phyloP scores from a whole-genome alignment of 92 coral and sea anemone species.

The Siderastrea siderea region DNA sequence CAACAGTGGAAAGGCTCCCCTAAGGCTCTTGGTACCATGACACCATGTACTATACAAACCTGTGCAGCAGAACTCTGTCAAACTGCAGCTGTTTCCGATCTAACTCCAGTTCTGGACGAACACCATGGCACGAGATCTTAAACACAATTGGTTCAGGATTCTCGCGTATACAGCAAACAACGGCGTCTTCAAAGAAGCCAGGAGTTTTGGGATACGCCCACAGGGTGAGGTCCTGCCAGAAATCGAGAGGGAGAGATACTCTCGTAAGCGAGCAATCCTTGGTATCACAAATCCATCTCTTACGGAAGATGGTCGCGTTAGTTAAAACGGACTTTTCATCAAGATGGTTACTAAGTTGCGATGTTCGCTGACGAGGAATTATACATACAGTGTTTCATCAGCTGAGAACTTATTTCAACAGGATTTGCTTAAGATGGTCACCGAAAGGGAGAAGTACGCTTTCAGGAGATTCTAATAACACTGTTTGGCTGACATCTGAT shows the following conservation, averaged over 20 bases:
- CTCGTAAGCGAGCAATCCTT: too few relatives aligned
- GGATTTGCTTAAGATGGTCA: too few relatives aligned
- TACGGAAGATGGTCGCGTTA: too few relatives aligned
- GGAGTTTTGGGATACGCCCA: constrained; percentile 99
- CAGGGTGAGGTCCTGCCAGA: constrained; percentile 75
- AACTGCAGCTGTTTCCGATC: constrained; percentile 96
- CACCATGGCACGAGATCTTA: constrained; percentile 93
- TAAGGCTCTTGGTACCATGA: neutral
- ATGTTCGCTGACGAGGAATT: too few relatives aligned
- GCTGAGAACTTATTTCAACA: too few relatives aligned
- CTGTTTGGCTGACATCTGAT: too few relatives aligned
- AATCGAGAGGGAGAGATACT: neutral
- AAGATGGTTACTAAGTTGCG: too few relatives aligned
- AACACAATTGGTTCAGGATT: constrained; percentile 97
- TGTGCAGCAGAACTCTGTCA: constrained; percentile 96
- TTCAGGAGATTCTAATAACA: too few relatives aligned
- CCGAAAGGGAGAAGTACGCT: too few relatives aligned
- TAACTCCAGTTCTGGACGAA: constrained; percentile 95
- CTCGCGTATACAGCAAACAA: constrained; percentile 96
- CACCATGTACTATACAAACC: constrained; percentile 55
- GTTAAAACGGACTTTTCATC: too few relatives aligned
- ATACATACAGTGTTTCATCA: too few relatives aligned
- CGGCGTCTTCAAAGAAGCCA: constrained; percentile 94
- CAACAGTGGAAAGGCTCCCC: neutral
- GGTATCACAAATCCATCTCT: too few relatives aligned